phyloP scores from a whole-genome alignment of 1,140 invertebrate genomes.

The Acromyrmex charruanus region DNA sequence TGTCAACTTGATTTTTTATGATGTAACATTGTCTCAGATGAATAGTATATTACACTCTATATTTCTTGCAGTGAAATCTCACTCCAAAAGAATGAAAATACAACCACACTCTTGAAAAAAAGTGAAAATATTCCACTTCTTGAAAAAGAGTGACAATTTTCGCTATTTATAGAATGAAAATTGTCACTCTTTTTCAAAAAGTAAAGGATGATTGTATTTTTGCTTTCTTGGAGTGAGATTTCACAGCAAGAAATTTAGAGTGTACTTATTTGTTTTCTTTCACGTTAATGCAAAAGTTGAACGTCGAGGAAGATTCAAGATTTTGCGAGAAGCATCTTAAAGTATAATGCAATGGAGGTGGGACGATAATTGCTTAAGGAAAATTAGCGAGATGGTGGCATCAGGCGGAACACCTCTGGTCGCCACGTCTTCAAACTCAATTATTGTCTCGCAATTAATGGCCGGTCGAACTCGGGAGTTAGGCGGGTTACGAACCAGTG shows the following conservation, averaged over 20 bases:
- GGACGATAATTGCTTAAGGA: not conserved
- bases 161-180: too few species aligned
- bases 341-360: not conserved
- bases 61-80: too few species aligned
- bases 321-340: not conserved
- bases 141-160: too few species aligned
- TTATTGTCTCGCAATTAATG: conserved; percentile 76
- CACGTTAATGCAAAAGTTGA: not conserved
- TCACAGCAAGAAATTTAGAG: not conserved
- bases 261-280: not conserved
- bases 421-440: conserved; percentile 68
- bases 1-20: not conserved
- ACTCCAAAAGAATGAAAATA: too few species aligned
- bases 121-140: too few species aligned
- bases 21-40: not conserved
- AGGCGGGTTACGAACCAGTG: conserved; percentile 70
- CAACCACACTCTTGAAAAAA: too few species aligned
- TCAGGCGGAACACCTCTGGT: conserved; percentile 41
- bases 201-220: too few species aligned
- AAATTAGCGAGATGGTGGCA: conserved; percentile 16
- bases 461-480: conserved; percentile 68
- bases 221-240: too few species aligned
- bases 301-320: not conserved
- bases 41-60: not conserved
- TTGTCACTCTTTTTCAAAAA: too few species aligned